Conservation (phyloP, 2,113 vertebrate species). For the Pseudopodoces humilis region DNA sequence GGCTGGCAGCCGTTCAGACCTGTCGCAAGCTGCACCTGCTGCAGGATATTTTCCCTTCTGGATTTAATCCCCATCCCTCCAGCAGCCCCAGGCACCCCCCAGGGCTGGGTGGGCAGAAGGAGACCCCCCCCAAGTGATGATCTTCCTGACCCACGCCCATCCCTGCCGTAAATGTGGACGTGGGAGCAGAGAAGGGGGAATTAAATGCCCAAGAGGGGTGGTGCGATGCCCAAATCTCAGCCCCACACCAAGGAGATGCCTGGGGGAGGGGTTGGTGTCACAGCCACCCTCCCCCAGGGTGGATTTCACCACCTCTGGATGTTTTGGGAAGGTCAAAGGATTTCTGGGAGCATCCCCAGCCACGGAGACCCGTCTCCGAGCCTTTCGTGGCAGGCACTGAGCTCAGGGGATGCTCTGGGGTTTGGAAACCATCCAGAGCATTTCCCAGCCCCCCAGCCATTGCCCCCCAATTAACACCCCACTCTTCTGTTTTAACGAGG, state of each 20-base stretch:
- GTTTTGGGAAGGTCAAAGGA: background rate
- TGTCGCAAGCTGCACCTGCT: slow-evolving; percentile 72
- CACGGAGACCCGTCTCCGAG: background rate
- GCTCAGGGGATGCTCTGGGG: background rate
- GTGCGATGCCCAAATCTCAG: background rate
- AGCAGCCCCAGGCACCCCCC: background rate
- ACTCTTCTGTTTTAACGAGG: background rate
- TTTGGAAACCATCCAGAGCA: background rate
- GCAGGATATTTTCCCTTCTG: slow-evolving; percentile 24
- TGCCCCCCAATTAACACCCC: background rate
- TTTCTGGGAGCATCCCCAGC: background rate
- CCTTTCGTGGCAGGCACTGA: fast-evolving
- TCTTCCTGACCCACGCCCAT: fast-evolving
- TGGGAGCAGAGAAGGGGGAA: background rate
- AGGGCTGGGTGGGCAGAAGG: background rate
- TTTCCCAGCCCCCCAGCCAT: background rate
- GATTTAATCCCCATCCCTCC: slow-evolving; percentile 8
- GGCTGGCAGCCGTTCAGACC: slow-evolving; percentile 68
- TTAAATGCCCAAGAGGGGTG: fast-evolving
- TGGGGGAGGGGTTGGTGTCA: fast-evolving
- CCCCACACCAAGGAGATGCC: background rate
- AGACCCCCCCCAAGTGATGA: background rate
- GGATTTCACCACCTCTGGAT: background rate
- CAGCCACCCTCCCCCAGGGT: background rate
- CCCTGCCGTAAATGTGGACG: background rate